phyloP scores from a whole-genome alignment of 2,113 vertebrate species.

The Barbus barbus region DNA sequence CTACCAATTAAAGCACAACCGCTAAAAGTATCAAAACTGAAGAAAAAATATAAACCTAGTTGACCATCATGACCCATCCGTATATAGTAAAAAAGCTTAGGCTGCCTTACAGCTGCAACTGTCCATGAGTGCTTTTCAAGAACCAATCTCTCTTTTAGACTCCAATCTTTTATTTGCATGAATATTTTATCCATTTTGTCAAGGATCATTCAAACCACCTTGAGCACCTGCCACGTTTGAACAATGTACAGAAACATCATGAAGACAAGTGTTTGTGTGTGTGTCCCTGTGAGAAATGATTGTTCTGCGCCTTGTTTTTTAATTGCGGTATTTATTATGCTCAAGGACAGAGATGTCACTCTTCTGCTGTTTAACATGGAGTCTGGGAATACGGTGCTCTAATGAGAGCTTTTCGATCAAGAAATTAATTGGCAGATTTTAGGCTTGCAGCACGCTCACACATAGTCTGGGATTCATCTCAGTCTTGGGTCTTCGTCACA shows the following conservation, averaged over 20 bases:
- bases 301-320: constrained; percentile 34
- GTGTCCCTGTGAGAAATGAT: constrained; percentile 42
- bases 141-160: neutral
- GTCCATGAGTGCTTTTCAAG: constrained; percentile 2
- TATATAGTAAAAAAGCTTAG: neutral
- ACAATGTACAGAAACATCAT: constrained; percentile 29
- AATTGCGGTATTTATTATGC: constrained; percentile 47
- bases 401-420: constrained; percentile 32
- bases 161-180: constrained; percentile 9
- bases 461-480: constrained; percentile 12
- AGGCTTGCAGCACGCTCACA: neutral
- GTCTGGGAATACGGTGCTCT: constrained; percentile 23
- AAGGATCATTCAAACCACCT: constrained; percentile 29
- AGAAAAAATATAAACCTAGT: neutral
- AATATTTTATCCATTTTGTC: constrained; percentile 20
- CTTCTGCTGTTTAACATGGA: constrained; percentile 39
- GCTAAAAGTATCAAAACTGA: neutral
- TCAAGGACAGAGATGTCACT: constrained; percentile 44
- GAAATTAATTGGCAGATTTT: constrained; percentile 40
- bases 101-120: neutral
- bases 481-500: constrained; percentile 18
- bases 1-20: neutral
- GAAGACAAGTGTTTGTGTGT: constrained; percentile 19
- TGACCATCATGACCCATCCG: neutral
- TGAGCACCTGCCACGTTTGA: constrained; percentile 14